Conservation (phyloP, 2,797 vertebrate genomes). For the Eulemur mongoz region DNA sequence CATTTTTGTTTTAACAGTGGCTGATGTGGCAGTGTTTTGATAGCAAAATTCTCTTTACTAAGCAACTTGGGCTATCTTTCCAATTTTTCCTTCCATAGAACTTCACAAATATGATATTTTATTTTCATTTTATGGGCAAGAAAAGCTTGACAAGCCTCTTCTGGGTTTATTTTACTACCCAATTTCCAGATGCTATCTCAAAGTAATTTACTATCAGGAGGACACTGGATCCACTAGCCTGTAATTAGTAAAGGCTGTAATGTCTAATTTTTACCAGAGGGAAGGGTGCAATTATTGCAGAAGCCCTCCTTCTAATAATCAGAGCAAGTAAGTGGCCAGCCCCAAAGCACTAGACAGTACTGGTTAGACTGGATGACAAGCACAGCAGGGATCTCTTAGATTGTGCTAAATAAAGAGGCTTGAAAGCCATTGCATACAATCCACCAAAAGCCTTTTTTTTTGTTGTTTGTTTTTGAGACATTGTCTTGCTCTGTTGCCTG, state of each 20-base stretch:
- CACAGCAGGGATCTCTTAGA: background rate
- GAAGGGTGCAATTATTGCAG: slow-evolving; percentile 21
- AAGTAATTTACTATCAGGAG: slow-evolving; percentile 48
- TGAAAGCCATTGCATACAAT: background rate
- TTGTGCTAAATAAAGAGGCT: background rate
- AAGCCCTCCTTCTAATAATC: slow-evolving; percentile 31
- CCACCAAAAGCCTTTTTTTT: background rate
- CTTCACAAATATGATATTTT: slow-evolving; percentile 51
- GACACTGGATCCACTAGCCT: background rate
- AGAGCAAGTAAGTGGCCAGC: background rate
- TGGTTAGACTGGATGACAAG: background rate
- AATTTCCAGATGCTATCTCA: slow-evolving; percentile 57
- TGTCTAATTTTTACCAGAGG: slow-evolving; percentile 52
- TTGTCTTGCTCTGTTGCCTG: too few species aligned
- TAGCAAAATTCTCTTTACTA: slow-evolving; percentile 54
- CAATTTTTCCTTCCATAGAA: slow-evolving; percentile 49
- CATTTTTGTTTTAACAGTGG: slow-evolving; percentile 44
- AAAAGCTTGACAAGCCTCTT: slow-evolving; percentile 56
- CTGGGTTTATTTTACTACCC: slow-evolving; percentile 54
- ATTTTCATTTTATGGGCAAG: slow-evolving; percentile 64
- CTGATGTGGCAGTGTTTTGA: slow-evolving; percentile 36
- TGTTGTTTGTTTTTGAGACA: too few species aligned
- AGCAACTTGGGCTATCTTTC: slow-evolving; percentile 55
- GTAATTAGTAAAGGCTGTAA: slow-evolving; percentile 64
- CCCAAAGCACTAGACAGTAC: background rate